Evolutionary conservation across 2,888 invertebrate genomes (phyloP), one percentile per base, ranked within the genome.

Genomic region (Euproctis similis): DNA sequence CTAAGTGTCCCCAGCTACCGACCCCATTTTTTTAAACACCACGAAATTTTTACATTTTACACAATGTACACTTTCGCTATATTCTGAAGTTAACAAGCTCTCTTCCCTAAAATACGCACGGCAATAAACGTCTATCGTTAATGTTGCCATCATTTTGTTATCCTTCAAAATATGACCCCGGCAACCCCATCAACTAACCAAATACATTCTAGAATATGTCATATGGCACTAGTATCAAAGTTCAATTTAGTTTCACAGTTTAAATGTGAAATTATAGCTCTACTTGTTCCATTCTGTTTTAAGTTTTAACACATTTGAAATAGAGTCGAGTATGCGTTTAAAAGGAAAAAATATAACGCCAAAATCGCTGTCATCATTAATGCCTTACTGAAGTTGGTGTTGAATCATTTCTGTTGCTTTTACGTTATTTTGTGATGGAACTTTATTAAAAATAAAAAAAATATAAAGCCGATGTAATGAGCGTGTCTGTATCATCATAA

Each of bases 341-440:
- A 6, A 1, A 1, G 1, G 14, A 25, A 36, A 23, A 26, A 24
- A n/a, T 0, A 7, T 26, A 23, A 24, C 8, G 24, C 46, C 34
- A 25, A 49, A 51, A 46, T 46, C 24, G 36, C 30, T n/a, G 40
- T 34, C 49, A 44, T 57, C 54, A 54, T 54, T 55, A 57, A 42
- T 38, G 54, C 39, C 42, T 46, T 42, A 43, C 31, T 35, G 40
- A 37, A 42, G 41, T 36, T 35, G 18, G 34, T 22, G 34, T 46
- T 52, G 45, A 55, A 44, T 42, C 42, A 46, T 51, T 51, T 44
- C 36, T 35, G 37, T 30, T 31, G 34, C 31, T 35, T 36, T 46
- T 39, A 31, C 28, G 21, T 33, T 26, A 33, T 35, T 23, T n/a
- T n/a, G n/a, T 22, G 26, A 24, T 32, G 20, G 26, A 26, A 30